phyloP scores from a whole-genome alignment of 92 coral and sea anemone genomes.

The Virgularia gustaviana region DNA sequence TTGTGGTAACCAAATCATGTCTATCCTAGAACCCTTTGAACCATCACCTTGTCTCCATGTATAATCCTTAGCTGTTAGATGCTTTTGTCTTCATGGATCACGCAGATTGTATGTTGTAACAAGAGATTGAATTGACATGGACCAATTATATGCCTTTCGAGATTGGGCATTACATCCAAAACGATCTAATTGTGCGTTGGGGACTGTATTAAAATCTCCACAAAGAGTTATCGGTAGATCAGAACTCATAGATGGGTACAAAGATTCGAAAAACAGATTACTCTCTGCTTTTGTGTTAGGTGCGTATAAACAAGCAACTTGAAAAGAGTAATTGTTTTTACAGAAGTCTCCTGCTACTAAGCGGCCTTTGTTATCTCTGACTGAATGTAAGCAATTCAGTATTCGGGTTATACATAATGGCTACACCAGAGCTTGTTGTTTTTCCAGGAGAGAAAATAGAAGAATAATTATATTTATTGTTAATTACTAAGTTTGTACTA shows the following conservation, averaged over 20 bases:
- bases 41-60: constrained; percentile 1
- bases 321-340: not conserved
- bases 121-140: not conserved
- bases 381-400: too few species aligned
- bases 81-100: not conserved
- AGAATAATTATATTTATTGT: not conserved
- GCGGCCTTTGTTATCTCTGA: not conserved
- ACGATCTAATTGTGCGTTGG: not conserved
- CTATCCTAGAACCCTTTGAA: not conserved
- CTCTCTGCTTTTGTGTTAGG: not conserved
- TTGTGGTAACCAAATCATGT: not conserved
- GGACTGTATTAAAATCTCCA: constrained; percentile 4
- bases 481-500: not conserved
- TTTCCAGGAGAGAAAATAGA: not conserved
- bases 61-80: not conserved
- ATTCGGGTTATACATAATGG: not conserved
- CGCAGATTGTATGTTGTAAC: not conserved
- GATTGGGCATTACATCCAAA: not conserved
- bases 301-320: not conserved
- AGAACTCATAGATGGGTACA: not conserved
- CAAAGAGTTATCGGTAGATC: not conserved
- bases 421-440: not conserved
- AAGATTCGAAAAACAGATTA: not conserved
- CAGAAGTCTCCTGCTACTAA: not conserved
- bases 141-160: constrained; percentile 2